Evolutionary conservation across 2,113 vertebrate species (phyloP).

Genomic region (Piaya cayana): DNA sequence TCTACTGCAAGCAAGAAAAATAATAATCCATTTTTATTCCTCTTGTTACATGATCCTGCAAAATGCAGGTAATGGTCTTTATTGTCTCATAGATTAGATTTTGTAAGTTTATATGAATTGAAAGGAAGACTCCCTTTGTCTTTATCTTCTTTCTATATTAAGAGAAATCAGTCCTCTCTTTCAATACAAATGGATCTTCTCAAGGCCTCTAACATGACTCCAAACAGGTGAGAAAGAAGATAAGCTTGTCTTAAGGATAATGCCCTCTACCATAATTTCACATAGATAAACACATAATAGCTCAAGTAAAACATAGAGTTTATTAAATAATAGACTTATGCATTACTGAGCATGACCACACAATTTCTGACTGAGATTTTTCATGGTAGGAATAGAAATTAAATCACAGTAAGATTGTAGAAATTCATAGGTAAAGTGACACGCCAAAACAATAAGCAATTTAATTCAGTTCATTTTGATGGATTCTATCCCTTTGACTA

Average conservation of each 20-base stretch:
- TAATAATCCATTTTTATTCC: background rate
- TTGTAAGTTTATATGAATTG: background rate
- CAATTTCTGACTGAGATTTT: background rate
- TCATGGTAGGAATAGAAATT: background rate
- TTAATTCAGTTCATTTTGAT: background rate
- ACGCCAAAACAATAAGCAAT: background rate
- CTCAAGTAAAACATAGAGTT: background rate
- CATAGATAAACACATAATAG: background rate
- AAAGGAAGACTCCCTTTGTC: background rate
- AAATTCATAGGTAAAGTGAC: background rate
- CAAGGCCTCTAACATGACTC: background rate
- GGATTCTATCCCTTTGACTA: background rate
- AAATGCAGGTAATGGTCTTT: background rate
- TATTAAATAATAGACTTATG: background rate
- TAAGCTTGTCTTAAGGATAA: background rate
- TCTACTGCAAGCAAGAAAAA: background rate
- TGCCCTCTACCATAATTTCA: background rate
- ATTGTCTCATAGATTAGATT: background rate
- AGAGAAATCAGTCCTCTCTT: background rate
- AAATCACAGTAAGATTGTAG: background rate
- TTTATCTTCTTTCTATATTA: background rate
- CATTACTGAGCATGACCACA: background rate
- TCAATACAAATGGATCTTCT: background rate
- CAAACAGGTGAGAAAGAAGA: background rate
- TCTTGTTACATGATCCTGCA: background rate